These are phyloP conservation scores for Chaetodon trifascialis DNA, from an alignment of 2,113 vertebrate species.

Conservation along the genomic window DNA sequence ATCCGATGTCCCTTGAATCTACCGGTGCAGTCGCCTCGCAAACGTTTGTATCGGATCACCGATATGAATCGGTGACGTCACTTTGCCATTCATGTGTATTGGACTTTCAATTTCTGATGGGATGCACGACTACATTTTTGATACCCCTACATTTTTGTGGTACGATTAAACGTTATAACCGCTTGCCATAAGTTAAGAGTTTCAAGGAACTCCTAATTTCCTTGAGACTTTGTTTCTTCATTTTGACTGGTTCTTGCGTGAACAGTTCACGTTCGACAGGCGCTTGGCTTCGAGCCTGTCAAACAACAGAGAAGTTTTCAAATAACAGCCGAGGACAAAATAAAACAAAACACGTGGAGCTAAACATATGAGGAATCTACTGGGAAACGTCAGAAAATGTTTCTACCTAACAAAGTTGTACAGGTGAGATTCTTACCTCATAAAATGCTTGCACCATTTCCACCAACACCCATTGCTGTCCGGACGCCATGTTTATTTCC, in stretches of 20 bases:
- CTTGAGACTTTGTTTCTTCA: background rate
- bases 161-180: no score
- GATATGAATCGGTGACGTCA: no score
- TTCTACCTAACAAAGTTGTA: accelerated
- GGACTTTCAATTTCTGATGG: no score
- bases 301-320: constrained; percentile 15
- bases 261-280: background rate
- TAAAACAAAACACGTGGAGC: no score
- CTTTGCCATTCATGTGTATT: no score
- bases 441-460: constrained; percentile 98
- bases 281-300: background rate
- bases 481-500: constrained; percentile 82
- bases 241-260: background rate
- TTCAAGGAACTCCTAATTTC: background rate
- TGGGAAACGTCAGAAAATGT: accelerated
- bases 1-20: no score
- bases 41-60: no score
- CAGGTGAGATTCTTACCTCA: constrained; percentile 83
- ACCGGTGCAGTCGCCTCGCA: no score
- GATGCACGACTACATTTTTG: no score
- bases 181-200: background rate
- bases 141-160: no score
- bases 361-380: background rate
- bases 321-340: background rate
- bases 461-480: constrained; percentile 97